phyloP scores from a whole-genome alignment of 2,797 vertebrate genomes.

The Urocyon cinereoargenteus region DNA sequence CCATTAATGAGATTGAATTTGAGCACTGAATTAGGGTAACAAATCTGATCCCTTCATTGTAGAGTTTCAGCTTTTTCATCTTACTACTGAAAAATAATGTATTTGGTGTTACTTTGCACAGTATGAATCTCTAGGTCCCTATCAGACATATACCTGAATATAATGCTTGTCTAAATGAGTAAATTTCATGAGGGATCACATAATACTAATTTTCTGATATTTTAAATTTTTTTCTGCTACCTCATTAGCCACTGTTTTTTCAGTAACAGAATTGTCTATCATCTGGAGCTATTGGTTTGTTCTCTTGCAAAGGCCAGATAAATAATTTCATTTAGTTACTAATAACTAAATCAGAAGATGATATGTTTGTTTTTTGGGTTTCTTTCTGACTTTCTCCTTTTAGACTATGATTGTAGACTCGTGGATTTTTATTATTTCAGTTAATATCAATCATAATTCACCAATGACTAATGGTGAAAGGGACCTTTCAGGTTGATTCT shows the following conservation, averaged over 20 bases:
- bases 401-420: conserved; percentile 6
- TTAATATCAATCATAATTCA: conserved; percentile 1
- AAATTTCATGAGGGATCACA: conserved; percentile 5
- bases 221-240: background rate
- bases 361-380: background rate
- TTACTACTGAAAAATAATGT: background rate
- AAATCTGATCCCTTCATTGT: background rate
- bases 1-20: conserved; percentile 4
- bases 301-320: conserved; percentile 1
- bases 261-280: conserved; percentile 25
- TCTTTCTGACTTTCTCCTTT: conserved; percentile 4
- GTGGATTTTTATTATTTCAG: background rate
- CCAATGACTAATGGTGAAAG: background rate
- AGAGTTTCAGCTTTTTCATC: conserved; percentile 9
- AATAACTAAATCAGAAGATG: conserved; percentile 7
- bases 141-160: background rate
- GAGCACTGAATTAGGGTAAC: background rate
- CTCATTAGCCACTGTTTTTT: background rate
- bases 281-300: background rate
- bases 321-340: conserved; percentile 22
- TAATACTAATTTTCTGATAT: conserved; percentile 17
- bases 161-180: conserved; percentile 5
- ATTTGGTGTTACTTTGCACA: background rate
- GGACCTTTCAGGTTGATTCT: background rate
- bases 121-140: background rate